Evolutionary conservation across 2,797 vertebrate genomes (phyloP).

Genomic region (Tachyglossus aculeatus): DNA sequence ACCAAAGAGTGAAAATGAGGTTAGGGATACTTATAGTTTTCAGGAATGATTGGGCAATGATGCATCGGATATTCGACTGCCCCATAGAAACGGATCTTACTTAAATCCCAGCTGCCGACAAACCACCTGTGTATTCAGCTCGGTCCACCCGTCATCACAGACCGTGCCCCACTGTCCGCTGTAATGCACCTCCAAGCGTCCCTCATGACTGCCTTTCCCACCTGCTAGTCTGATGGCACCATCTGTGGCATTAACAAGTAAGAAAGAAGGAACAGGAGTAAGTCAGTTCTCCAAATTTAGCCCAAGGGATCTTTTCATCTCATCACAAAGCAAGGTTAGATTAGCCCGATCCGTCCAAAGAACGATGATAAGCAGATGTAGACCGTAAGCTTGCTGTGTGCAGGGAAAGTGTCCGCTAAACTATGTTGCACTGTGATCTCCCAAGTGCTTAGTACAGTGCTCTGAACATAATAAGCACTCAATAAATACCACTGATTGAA

Average conservation of each 20-base stretch:
- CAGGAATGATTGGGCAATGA: neutral
- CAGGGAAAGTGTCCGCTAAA: no score
- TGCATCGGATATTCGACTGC: neutral
- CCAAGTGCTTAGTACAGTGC: no score
- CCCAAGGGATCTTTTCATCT: neutral
- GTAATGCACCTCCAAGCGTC: constrained; percentile 89
- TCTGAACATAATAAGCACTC: no score
- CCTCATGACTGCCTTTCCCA: constrained; percentile 81
- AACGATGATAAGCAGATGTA: no score
- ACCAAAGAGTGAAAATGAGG: neutral
- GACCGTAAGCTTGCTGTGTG: no score
- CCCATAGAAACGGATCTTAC: constrained; percentile 72
- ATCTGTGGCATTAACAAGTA: constrained; percentile 73
- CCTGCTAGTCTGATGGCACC: constrained; percentile 84
- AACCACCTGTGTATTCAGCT: constrained; percentile 86
- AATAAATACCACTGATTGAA: no score
- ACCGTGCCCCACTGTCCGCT: constrained; percentile 90
- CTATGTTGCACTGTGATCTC: no score
- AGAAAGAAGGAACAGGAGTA: constrained; percentile 7
- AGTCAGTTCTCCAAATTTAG: neutral
- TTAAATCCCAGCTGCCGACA: constrained; percentile 94
- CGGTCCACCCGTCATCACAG: constrained; percentile 92
- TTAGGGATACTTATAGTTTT: neutral
- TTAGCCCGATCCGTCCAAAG: no score
- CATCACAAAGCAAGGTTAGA: neutral